A percentile compares a stretch with the other conserved stretches of the same genome.
phyloP scores from a whole-genome alignment of 2,797 vertebrate species.

The Jordanella pulchra region DNA sequence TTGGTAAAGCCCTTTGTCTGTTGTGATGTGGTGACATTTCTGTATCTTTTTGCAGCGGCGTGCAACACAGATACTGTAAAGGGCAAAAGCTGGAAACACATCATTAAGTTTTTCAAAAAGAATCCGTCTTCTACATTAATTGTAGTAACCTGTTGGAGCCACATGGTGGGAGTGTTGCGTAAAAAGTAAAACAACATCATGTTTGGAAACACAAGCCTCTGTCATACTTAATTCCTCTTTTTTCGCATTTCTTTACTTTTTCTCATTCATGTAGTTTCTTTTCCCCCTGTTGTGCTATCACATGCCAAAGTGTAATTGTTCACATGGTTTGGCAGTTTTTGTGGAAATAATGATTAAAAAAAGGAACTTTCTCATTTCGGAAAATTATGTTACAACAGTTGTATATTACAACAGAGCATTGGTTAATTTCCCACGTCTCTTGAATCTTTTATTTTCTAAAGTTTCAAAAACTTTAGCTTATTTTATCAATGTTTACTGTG shows the following conservation, averaged over 20 bases:
- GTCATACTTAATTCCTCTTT: background rate
- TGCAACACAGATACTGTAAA: background rate
- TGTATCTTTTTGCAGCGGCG: slow-evolving; percentile 2
- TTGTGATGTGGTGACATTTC: background rate
- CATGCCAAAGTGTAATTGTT: background rate
- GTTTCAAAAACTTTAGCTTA: background rate
- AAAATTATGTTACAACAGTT: background rate
- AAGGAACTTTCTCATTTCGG: background rate
- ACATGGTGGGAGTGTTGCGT: slow-evolving; percentile 64
- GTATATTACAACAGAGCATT: background rate
- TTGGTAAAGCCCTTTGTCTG: background rate
- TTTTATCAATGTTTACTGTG: background rate
- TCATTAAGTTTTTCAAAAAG: background rate
- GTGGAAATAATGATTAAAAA: slow-evolving; percentile 2
- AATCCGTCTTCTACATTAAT: background rate
- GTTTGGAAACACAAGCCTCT: background rate
- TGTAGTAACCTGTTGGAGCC: slow-evolving; percentile 48
- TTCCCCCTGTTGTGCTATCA: too few species aligned
- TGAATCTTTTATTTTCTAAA: background rate
- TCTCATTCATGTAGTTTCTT: background rate
- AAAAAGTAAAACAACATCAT: slow-evolving; percentile 14
- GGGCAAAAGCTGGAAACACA: background rate
- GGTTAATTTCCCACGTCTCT: background rate
- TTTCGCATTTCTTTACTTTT: background rate
- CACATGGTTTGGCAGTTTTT: background rate